Conservation (phyloP, 2,888 invertebrate species). For the Hyppa rectilinea region DNA sequence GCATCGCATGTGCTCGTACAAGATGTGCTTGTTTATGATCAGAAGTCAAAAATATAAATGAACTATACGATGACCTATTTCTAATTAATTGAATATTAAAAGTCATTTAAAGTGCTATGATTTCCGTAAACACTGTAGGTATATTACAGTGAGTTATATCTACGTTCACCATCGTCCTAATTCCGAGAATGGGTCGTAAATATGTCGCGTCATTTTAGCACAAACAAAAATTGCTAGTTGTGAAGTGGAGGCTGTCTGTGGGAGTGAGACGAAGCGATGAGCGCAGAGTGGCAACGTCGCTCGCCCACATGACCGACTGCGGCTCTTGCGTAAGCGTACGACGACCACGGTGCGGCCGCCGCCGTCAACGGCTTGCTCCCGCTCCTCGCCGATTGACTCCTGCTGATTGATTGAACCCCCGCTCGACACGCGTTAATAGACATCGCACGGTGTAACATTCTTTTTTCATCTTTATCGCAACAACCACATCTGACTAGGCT, state of each 20-base stretch:
- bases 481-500: neutral
- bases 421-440: slow-evolving; percentile 60
- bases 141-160: slow-evolving; percentile 69
- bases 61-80: slow-evolving; percentile 30
- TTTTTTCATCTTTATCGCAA: slow-evolving; percentile 26
- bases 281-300: slow-evolving; percentile 87
- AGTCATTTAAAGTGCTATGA: slow-evolving; percentile 27
- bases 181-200: slow-evolving; percentile 85
- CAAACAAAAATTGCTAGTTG: slow-evolving; percentile 87
- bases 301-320: slow-evolving; percentile 87
- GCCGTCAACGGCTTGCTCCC: slow-evolving; percentile 70
- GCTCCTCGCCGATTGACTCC: slow-evolving; percentile 72
- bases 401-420: slow-evolving; percentile 74
- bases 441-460: slow-evolving; percentile 29
- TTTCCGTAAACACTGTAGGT: slow-evolving; percentile 69
- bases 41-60: slow-evolving; percentile 1
- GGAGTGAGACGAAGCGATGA: slow-evolving; percentile 80
- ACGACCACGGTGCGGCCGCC: slow-evolving; percentile 79
- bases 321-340: slow-evolving; percentile 89
- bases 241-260: slow-evolving; percentile 80
- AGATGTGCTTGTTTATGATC: neutral
- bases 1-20: neutral
- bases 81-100: slow-evolving; percentile 7
- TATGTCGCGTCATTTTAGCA: slow-evolving; percentile 86
- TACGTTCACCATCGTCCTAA: slow-evolving; percentile 80